Conservation (phyloP, 2,113 vertebrate genomes). For the Sminthopsis crassicaudata region DNA sequence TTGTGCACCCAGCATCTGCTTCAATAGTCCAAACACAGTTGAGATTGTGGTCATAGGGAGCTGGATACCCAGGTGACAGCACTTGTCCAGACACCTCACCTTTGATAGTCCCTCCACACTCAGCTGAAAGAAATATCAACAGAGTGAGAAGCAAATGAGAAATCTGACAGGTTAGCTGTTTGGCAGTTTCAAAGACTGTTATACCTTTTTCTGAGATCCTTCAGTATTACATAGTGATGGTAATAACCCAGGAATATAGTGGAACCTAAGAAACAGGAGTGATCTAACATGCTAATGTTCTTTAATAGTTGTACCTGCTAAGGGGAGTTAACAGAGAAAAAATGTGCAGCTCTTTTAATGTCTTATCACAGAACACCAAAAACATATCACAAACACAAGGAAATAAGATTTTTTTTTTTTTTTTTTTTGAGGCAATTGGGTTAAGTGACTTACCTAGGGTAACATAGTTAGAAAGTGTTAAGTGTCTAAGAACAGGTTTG, state of each 20-base stretch:
- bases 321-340: neutral
- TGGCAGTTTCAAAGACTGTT: neutral
- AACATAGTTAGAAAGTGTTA: too few species aligned
- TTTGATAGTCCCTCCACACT: constrained; percentile 93
- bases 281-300: neutral
- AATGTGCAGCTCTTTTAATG: neutral
- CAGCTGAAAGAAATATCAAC: constrained; percentile 86
- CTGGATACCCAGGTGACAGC: constrained; percentile 96
- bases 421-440: too few species aligned
- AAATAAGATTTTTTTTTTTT: neutral
- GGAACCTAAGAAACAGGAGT: neutral
- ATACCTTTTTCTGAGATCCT: neutral
- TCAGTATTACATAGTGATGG: too few species aligned
- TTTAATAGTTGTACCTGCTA: neutral
- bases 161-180: neutral
- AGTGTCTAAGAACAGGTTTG: too few species aligned
- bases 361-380: neutral
- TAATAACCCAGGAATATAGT: neutral
- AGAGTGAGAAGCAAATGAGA: constrained; percentile 15
- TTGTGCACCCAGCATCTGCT: constrained; percentile 95
- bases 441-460: too few species aligned
- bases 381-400: neutral
- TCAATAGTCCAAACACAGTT: constrained; percentile 97
- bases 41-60: constrained; percentile 97
- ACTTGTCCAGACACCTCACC: constrained; percentile 91